Conservation (phyloP, 2,113 vertebrate species). For the Antechinus stuartii region DNA sequence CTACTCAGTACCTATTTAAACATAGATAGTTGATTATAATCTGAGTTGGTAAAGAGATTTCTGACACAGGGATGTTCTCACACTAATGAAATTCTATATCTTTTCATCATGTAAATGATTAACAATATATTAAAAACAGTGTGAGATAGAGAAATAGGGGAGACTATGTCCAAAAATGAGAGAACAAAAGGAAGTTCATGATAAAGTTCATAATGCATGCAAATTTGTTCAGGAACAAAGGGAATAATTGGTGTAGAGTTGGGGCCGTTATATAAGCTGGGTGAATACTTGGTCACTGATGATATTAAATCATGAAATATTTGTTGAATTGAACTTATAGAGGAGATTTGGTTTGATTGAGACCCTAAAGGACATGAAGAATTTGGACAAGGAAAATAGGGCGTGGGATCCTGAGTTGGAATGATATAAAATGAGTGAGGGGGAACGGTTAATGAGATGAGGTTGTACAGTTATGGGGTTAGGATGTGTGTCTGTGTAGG, state of each 20-base stretch:
- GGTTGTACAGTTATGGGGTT: background rate
- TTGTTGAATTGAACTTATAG: background rate
- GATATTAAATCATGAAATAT: background rate
- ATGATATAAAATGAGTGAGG: background rate
- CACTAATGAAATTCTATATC: background rate
- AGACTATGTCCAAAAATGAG: background rate
- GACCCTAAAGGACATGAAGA: background rate
- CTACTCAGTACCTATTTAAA: background rate
- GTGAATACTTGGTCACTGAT: background rate
- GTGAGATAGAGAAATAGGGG: background rate
- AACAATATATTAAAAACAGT: background rate
- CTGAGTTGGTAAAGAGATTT: background rate
- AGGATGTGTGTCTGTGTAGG: background rate
- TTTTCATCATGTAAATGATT: background rate
- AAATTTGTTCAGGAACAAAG: background rate
- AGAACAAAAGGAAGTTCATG: background rate
- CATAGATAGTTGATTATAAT: background rate
- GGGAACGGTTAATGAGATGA: background rate
- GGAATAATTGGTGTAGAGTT: background rate
- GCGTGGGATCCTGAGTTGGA: background rate
- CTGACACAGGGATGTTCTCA: background rate
- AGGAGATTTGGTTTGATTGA: background rate
- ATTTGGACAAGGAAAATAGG: background rate
- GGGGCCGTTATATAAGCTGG: background rate
- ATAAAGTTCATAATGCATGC: background rate